Evolutionary conservation across 53 echinoderm and acorn worm species (phyloP).

Genomic region (Stichopus horrens): DNA sequence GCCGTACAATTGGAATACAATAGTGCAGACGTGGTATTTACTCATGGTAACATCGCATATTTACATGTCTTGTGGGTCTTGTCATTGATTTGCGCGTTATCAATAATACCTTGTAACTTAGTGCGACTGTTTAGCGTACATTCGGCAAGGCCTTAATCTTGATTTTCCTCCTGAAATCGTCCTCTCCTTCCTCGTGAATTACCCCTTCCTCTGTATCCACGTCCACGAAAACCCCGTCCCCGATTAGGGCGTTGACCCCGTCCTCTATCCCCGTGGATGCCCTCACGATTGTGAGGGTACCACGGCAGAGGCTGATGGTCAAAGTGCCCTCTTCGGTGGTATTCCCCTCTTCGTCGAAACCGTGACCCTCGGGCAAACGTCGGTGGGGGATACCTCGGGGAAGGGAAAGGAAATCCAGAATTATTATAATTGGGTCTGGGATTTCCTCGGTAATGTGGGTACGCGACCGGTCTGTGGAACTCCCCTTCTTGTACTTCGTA

Average conservation of each 20-base stretch:
- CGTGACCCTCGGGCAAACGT: slow-evolving; percentile 7
- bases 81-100: no score
- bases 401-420: slow-evolving; percentile 27
- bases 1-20: no score
- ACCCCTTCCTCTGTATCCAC: slow-evolving; percentile 20
- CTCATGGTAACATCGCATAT: no score
- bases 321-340: background rate
- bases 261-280: background rate
- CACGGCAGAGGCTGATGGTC: background rate
- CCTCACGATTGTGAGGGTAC: slow-evolving; percentile 7
- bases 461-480: slow-evolving; percentile 2
- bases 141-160: background rate
- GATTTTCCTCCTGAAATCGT: background rate
- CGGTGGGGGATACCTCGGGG: slow-evolving; percentile 11
- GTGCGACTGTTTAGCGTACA: no score
- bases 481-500: background rate
- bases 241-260: slow-evolving; percentile 28
- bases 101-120: no score
- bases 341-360: background rate
- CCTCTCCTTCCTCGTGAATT: slow-evolving; percentile 30
- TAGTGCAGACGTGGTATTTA: no score
- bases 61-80: no score
- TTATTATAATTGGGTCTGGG: slow-evolving; percentile 25
- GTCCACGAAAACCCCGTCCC: background rate
- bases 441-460: slow-evolving; percentile 6